phyloP scores from a whole-genome alignment of 1,140 invertebrate genomes.

The Drosophila pectinifera region DNA sequence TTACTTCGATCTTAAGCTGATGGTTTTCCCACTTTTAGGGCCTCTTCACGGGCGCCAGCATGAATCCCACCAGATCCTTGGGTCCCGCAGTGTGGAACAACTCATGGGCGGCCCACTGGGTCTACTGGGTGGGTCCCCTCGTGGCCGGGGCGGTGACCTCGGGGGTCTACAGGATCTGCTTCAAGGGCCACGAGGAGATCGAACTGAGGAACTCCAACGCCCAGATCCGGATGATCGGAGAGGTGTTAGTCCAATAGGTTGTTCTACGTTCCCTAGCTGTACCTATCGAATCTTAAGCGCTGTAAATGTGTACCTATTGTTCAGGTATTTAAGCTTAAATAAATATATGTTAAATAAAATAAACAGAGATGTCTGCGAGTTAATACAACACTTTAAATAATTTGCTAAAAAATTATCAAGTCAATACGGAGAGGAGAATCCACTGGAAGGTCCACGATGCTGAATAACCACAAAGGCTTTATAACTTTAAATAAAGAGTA shows the following conservation, averaged over 20 bases:
- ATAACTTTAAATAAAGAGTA: too few species aligned
- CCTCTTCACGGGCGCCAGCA: constrained; percentile 90
- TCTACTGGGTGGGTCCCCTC: constrained; percentile 91
- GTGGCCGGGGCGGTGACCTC: constrained; percentile 87
- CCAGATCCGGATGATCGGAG: constrained; percentile 58
- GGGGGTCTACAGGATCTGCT: constrained; percentile 87
- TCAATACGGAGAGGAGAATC: too few species aligned
- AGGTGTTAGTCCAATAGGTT: constrained; percentile 30
- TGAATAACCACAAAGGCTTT: too few species aligned
- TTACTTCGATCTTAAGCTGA: not conserved
- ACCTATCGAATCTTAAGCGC: constrained; percentile 22
- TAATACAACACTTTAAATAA: too few species aligned
- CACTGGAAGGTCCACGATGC: too few species aligned
- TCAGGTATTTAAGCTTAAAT: constrained; percentile 1
- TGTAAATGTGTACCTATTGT: constrained; percentile 11
- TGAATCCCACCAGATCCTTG: constrained; percentile 92
- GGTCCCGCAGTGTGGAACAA: constrained; percentile 91
- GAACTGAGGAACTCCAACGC: constrained; percentile 45
- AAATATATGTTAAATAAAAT: constrained; percentile 1
- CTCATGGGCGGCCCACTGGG: constrained; percentile 91
- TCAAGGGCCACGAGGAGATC: constrained; percentile 61
- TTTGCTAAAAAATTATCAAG: too few species aligned
- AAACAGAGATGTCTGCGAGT: not conserved
- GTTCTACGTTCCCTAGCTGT: not conserved
- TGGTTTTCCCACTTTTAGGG: constrained; percentile 84